Evolutionary conservation across 2,113 vertebrate species (phyloP), one percentile per base, ranked within the genome.

Genomic region (Holacanthus passer): DNA sequence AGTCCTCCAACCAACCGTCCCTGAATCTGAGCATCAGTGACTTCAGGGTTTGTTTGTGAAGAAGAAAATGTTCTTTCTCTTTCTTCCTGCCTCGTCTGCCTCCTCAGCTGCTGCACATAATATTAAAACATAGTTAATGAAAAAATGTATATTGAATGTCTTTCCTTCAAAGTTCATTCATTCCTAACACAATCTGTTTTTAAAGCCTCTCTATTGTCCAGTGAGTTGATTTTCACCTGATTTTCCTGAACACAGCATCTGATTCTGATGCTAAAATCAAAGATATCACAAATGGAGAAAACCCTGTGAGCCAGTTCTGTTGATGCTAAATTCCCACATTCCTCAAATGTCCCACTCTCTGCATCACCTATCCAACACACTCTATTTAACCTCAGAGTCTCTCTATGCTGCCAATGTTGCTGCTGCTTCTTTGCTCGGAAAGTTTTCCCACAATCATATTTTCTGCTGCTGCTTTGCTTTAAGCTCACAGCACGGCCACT

Each of bases 31-130:
- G 70, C 41, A 35, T 60, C 29, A 11, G 32, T 41, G 76, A 79
- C 76, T 60, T 79, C 32, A 41, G 56, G 47, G 56, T 79, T 71
- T 70, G 76, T 70, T 53, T 66, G 50, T 41, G n/a, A n/a, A 29
- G 13, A 52, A 77, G 5, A 68, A 67, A 59, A 70, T 53, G 59
- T 63, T 63, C 47, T 32, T 19, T 50, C n/a, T 39, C 31, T n/a
- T 14, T 9, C 29, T 50, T 14, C 41, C 4, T 7, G 20, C 8
- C 67, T 53, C 3, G 5, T 67, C 45, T 31, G 14, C 52, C 52
- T 52, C n/a, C 19, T 66, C 37, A 12, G 17, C 7, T 3, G 41
- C 27, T 32, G 48, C 35, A 48, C 39, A 43, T 29, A 2, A 45
- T 8, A 13, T 31, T n/a, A 43, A 65, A 65, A n/a, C 24, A 31